Percentiles rank a stretch among this genome's conserved stretches.
These are phyloP conservation scores for Orgyia antiqua DNA, from an alignment of 2,888 invertebrate genomes.

Conservation along the genomic window DNA sequence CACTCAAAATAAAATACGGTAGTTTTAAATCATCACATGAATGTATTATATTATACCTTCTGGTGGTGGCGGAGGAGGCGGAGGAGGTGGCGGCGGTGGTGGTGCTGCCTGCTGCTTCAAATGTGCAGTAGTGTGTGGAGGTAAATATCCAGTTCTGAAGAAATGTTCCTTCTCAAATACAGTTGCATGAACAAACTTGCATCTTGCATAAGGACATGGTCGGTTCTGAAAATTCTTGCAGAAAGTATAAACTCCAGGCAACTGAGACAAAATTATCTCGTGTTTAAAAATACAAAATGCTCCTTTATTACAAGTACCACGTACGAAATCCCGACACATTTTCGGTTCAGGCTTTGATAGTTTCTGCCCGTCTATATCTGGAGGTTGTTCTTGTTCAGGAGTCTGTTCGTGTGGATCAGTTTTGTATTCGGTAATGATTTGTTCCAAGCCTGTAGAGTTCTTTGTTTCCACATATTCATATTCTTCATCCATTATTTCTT, in stretches of 20 bases:
- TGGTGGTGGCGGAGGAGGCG: conserved; percentile 24
- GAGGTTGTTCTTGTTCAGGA: not conserved
- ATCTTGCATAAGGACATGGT: conserved; percentile 39
- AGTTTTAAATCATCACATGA: too few species aligned
- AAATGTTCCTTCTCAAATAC: conserved; percentile 55
- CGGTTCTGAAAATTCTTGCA: conserved; percentile 54
- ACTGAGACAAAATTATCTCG: conserved; percentile 40
- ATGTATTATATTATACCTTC: conserved; percentile 23
- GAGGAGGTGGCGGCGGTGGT: conserved; percentile 10
- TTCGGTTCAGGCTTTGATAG: conserved; percentile 7
- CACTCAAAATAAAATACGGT: too few species aligned
- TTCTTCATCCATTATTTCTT: conserved; percentile 37
- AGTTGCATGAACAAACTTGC: conserved; percentile 54
- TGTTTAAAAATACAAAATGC: conserved; percentile 44
- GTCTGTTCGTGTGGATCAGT: conserved; percentile 1
- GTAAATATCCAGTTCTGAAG: conserved; percentile 45
- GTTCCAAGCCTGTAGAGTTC: not conserved
- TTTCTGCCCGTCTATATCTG: not conserved
- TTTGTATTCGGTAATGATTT: conserved; percentile 4
- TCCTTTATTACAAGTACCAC: conserved; percentile 48
- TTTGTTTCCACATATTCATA: not conserved
- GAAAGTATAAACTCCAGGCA: conserved; percentile 48
- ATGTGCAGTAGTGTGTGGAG: conserved; percentile 41
- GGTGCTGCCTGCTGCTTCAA: conserved; percentile 28
- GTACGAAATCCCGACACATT: conserved; percentile 51